phyloP scores from a whole-genome alignment of 2,797 vertebrate genomes.

The Eulemur albifrons region DNA sequence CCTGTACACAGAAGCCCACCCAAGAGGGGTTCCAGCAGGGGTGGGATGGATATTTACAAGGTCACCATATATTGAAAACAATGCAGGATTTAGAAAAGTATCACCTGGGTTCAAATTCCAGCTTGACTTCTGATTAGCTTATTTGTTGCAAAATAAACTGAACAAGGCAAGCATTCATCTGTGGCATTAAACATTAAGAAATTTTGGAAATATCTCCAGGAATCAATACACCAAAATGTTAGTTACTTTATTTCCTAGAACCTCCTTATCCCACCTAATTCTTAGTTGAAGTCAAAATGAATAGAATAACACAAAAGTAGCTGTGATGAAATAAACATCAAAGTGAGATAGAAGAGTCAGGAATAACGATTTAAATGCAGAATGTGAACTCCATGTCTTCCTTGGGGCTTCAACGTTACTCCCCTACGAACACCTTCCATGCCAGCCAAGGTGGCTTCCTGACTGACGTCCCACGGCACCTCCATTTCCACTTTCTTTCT shows the following conservation, averaged over 20 bases:
- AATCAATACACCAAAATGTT: not conserved
- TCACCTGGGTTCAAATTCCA: not conserved
- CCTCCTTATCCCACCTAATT: not conserved
- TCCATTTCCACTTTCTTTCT: not conserved
- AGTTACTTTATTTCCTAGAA: not conserved
- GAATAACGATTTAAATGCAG: not conserved
- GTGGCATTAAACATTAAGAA: not conserved
- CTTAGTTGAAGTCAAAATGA: not conserved
- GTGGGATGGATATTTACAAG: not conserved
- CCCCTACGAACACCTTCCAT: not conserved
- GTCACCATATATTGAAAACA: not conserved
- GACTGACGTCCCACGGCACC: rapidly evolving
- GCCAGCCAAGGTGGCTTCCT: not conserved
- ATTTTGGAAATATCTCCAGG: not conserved
- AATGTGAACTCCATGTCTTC: not conserved
- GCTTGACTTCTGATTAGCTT: not conserved
- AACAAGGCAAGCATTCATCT: not conserved
- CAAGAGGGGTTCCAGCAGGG: not conserved
- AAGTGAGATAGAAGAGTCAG: not conserved
- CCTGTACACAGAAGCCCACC: not conserved
- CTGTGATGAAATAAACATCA: not conserved
- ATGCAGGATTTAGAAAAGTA: not conserved
- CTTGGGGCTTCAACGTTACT: not conserved
- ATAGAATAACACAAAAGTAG: not conserved
- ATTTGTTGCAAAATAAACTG: not conserved